Percentiles rank a stretch among this genome's conserved stretches.
Conservation (phyloP, 1,140 invertebrate species). For the Babylonia areolata region DNA sequence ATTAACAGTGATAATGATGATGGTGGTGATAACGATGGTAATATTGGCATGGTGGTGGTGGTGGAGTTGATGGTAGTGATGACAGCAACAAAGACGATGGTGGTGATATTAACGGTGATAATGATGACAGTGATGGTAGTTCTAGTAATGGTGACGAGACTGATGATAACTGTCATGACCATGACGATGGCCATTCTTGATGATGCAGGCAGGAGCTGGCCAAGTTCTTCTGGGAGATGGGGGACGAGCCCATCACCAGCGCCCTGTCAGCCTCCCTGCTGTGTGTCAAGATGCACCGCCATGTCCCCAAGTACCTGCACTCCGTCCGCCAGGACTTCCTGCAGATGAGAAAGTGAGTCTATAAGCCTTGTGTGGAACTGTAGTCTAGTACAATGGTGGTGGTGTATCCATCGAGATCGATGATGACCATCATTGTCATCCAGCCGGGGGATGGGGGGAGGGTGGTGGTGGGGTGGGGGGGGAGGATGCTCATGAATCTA, state of each 20-base stretch:
- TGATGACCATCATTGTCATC: too few relatives aligned
- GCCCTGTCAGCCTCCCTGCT: constrained; percentile 67
- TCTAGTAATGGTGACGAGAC: too few relatives aligned
- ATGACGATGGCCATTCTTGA: not conserved
- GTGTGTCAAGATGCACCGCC: constrained; percentile 52
- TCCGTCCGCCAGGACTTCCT: constrained; percentile 48
- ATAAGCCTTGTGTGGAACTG: not conserved
- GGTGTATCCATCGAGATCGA: too few relatives aligned
- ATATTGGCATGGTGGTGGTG: too few relatives aligned
- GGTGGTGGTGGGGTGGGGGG: too few relatives aligned
- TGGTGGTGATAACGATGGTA: not conserved
- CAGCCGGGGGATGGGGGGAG: too few relatives aligned
- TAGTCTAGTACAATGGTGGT: too few relatives aligned
- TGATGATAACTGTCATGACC: not conserved
- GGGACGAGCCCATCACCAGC: constrained; percentile 68
- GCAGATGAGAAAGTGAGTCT: constrained; percentile 53
- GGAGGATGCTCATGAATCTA: too few relatives aligned
- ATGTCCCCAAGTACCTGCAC: constrained; percentile 55
- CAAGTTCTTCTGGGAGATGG: constrained; percentile 69
- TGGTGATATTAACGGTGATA: constrained; percentile 1
- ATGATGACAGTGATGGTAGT: not conserved
- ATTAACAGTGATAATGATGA: too few relatives aligned
- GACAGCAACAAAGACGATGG: not conserved
- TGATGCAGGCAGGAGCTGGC: constrained; percentile 59
- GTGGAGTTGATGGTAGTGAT: too few relatives aligned